A percentile compares a stretch with the other conserved stretches of the same genome.
These are phyloP conservation scores for Cliona cf. orientalis DNA, from an alignment of 37 sponge, comb jelly and placozoan species.

Conservation along the genomic window DNA sequence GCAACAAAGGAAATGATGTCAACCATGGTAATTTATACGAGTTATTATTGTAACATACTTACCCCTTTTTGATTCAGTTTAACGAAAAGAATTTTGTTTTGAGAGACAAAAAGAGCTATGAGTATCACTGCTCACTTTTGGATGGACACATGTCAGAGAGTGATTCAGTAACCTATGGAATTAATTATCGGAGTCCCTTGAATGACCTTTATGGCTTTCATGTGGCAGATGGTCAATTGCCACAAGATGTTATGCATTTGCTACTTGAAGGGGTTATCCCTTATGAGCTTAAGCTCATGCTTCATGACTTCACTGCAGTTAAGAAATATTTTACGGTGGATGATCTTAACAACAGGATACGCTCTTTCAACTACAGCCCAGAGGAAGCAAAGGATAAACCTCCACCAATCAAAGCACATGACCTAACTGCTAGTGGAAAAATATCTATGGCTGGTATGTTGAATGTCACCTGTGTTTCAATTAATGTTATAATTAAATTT, in stretches of 20 bases:
- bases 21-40: neutral
- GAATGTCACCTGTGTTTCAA: no score
- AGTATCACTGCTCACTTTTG: conserved; percentile 43
- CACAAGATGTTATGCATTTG: conserved; percentile 64
- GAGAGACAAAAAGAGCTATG: conserved; percentile 6
- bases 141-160: neutral
- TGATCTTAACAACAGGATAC: conserved; percentile 16
- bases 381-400: conserved; percentile 36
- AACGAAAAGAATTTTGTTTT: neutral
- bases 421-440: neutral
- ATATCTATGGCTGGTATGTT: neutral
- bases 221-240: conserved; percentile 42
- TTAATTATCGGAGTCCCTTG: conserved; percentile 27
- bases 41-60: neutral
- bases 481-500: no score
- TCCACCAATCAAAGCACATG: neutral
- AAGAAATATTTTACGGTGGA: conserved; percentile 33
- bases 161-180: conserved; percentile 49
- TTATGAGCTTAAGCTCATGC: conserved; percentile 13
- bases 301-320: neutral
- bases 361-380: conserved; percentile 22
- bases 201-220: conserved; percentile 43
- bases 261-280: conserved; percentile 50
- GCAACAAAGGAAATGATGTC: neutral
- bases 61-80: conserved; percentile 10